These are phyloP conservation scores for Spodoptera frugiperda DNA, from an alignment of 1,140 invertebrate species.

Conservation along the genomic window DNA sequence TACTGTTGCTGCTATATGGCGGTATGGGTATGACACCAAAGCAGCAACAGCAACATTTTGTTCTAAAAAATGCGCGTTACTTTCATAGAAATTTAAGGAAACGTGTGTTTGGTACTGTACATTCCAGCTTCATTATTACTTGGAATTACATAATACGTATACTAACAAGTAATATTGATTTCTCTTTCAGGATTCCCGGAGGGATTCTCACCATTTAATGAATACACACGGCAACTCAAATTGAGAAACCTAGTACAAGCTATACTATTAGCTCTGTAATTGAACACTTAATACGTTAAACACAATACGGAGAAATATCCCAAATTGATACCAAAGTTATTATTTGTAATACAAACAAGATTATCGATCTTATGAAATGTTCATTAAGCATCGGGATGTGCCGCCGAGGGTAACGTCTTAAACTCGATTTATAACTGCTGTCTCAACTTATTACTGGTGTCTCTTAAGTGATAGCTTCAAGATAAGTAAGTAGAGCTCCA, in stretches of 20 bases:
- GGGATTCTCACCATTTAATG: conserved; percentile 27
- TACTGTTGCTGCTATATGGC: too few species aligned
- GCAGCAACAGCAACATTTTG: too few species aligned
- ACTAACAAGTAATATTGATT: conserved; percentile 13
- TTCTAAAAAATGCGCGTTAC: too few species aligned
- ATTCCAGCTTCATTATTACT: too few species aligned
- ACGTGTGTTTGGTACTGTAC: too few species aligned
- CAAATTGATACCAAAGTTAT: not conserved
- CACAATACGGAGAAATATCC: not conserved
- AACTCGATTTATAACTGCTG: conserved; percentile 46
- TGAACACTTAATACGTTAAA: not conserved
- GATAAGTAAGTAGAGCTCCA: conserved; percentile 44
- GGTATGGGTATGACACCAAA: too few species aligned
- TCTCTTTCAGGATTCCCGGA: conserved; percentile 2
- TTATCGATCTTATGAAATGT: conserved; percentile 12
- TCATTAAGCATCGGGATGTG: conserved; percentile 25
- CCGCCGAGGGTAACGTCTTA: conserved; percentile 41
- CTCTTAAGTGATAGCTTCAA: conserved; percentile 43
- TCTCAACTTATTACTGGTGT: conserved; percentile 41
- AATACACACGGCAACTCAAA: conserved; percentile 1
- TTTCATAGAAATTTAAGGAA: too few species aligned
- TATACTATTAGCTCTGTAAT: conserved; percentile 1
- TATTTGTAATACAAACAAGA: not conserved
- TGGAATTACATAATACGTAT: not conserved
- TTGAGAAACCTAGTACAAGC: not conserved